Percentiles rank a stretch among this genome's conserved stretches.
Conservation (phyloP, 1,140 invertebrate genomes). For the Saccostrea glomerata region DNA sequence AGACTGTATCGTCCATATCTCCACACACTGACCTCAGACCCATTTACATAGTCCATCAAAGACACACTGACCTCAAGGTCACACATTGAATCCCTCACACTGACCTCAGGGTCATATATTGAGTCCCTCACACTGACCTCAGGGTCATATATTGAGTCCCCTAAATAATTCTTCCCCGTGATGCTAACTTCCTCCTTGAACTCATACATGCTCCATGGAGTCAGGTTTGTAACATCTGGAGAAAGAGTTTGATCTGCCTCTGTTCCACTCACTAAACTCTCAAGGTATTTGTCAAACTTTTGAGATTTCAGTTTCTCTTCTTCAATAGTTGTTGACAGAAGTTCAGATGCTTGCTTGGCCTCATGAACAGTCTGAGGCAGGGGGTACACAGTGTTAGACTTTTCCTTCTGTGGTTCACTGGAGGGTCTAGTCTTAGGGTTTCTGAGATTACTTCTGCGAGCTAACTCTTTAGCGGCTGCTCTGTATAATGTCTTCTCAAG, state of each 20-base stretch:
- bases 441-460: not conserved
- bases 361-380: slow-evolving; percentile 24
- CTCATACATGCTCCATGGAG: slow-evolving; percentile 12
- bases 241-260: slow-evolving; percentile 3
- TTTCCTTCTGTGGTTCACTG: slow-evolving; percentile 3
- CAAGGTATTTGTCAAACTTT: slow-evolving; percentile 56
- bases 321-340: slow-evolving; percentile 49
- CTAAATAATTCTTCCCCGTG: not conserved
- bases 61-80: not conserved
- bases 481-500: slow-evolving; percentile 5
- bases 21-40: slow-evolving; percentile 5
- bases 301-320: slow-evolving; percentile 51
- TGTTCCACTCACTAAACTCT: slow-evolving; percentile 43
- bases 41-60: too few species aligned
- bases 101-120: too few species aligned
- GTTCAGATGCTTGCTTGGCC: slow-evolving; percentile 23
- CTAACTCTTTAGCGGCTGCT: not conserved
- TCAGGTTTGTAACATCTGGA: not conserved
- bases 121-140: not conserved
- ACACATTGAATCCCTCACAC: not conserved
- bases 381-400: slow-evolving; percentile 3
- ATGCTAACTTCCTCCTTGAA: slow-evolving; percentile 6
- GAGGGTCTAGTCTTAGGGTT: not conserved
- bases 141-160: not conserved
- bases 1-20: not conserved